Conservation (phyloP, 2,888 invertebrate genomes). For the Tipula confusa region DNA sequence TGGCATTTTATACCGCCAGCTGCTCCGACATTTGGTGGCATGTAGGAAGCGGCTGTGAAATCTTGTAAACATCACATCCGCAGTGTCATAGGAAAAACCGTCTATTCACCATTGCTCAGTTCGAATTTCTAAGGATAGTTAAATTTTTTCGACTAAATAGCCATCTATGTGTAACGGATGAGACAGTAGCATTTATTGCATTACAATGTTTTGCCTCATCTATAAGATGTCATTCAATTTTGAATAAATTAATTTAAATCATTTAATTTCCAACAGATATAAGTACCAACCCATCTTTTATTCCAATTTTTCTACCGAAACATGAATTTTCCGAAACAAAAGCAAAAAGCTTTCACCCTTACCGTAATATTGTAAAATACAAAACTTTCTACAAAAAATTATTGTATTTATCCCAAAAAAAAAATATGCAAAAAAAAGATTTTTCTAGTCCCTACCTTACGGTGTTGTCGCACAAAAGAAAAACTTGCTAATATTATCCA, state of each 20-base stretch:
- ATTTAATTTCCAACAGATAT: background rate
- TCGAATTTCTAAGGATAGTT: too few relatives aligned
- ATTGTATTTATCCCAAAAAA: background rate
- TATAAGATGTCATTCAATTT: too few relatives aligned
- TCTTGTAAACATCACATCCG: too few relatives aligned
- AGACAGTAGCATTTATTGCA: too few relatives aligned
- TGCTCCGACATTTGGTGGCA: too few relatives aligned
- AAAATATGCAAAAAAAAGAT: background rate
- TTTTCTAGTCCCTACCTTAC: background rate
- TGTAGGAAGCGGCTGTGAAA: too few relatives aligned
- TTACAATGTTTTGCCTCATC: too few relatives aligned
- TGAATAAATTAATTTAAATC: background rate
- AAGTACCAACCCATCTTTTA: background rate
- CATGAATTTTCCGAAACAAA: background rate
- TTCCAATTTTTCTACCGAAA: background rate
- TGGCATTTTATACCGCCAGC: too few relatives aligned
- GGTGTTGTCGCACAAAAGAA: background rate
- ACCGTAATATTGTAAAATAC: background rate
- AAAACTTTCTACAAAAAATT: background rate
- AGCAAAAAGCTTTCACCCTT: background rate
- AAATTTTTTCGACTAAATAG: too few relatives aligned
- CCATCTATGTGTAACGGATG: too few relatives aligned
- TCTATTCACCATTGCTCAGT: too few relatives aligned
- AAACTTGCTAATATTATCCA: constrained; percentile 20
- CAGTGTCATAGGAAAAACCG: too few relatives aligned